Evolutionary conservation across 2,888 invertebrate species (phyloP).

Genomic region (Hemithea aestivaria): DNA sequence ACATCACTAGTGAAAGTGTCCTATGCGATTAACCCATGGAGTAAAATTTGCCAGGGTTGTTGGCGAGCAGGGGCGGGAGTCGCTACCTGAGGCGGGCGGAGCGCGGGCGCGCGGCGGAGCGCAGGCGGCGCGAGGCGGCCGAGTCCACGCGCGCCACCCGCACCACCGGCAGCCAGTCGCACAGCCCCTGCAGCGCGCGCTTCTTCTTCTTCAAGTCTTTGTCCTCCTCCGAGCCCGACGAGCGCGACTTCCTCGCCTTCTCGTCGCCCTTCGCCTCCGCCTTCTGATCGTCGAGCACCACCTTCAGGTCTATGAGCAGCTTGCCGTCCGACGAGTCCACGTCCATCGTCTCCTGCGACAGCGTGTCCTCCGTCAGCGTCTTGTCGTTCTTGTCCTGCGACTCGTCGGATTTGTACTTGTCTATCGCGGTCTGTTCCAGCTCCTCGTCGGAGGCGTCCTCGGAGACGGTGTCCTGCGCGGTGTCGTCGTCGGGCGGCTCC

Average conservation of each 20-base stretch:
- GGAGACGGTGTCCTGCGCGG: constrained; percentile 50
- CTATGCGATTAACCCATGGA: too few species aligned
- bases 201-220: constrained; percentile 50
- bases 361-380: constrained; percentile 23
- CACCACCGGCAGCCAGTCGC: constrained; percentile 80
- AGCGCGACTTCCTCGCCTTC: constrained; percentile 41
- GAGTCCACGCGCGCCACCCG: constrained; percentile 82
- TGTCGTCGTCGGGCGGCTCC: constrained; percentile 54
- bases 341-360: constrained; percentile 29
- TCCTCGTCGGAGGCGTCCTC: constrained; percentile 52
- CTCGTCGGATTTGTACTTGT: constrained; percentile 31
- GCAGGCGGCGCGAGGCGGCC: constrained; percentile 47
- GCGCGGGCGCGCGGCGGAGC: constrained; percentile 47
- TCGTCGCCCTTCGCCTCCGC: constrained; percentile 32
- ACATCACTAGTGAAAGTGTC: constrained; percentile 21
- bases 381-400: constrained; percentile 28
- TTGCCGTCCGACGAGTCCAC: constrained; percentile 32
- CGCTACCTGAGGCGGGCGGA: constrained; percentile 48
- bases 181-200: constrained; percentile 47
- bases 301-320: constrained; percentile 43
- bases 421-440: constrained; percentile 33
- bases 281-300: constrained; percentile 41
- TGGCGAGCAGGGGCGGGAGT: constrained; percentile 18
- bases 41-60: constrained; percentile 13
- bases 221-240: constrained; percentile 49